Evolutionary conservation across 1,140 invertebrate genomes (phyloP).

Genomic region (Aphis gossypii): DNA sequence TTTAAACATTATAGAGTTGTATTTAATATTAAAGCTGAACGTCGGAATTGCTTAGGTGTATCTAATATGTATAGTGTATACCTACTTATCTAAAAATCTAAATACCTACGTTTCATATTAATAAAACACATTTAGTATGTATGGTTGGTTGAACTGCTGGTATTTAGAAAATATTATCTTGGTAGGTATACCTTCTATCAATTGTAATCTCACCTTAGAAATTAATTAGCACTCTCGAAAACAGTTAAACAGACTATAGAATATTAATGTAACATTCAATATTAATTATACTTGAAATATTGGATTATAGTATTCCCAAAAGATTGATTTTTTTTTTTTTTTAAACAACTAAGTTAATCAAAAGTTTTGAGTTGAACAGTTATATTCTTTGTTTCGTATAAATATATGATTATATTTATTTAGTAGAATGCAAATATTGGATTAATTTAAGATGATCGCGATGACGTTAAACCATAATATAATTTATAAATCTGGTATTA

Average conservation of each 20-base stretch:
- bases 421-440: background rate
- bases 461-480: background rate
- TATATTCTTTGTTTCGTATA: background rate
- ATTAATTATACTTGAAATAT: background rate
- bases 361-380: background rate
- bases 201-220: background rate
- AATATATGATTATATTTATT: background rate
- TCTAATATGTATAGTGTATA: background rate
- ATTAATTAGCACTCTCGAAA: background rate
- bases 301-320: background rate
- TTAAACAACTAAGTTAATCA: background rate
- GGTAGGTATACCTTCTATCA: background rate
- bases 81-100: background rate
- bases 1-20: background rate
- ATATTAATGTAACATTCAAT: background rate
- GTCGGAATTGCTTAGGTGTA: background rate
- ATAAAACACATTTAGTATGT: background rate
- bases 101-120: background rate
- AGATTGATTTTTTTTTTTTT: background rate
- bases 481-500: background rate
- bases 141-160: background rate
- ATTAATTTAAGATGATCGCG: background rate
- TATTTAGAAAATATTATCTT: background rate
- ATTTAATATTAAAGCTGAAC: background rate
- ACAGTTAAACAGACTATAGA: background rate